Conservation (phyloP, 1,140 invertebrate species). For the Chrysopa pallens region DNA sequence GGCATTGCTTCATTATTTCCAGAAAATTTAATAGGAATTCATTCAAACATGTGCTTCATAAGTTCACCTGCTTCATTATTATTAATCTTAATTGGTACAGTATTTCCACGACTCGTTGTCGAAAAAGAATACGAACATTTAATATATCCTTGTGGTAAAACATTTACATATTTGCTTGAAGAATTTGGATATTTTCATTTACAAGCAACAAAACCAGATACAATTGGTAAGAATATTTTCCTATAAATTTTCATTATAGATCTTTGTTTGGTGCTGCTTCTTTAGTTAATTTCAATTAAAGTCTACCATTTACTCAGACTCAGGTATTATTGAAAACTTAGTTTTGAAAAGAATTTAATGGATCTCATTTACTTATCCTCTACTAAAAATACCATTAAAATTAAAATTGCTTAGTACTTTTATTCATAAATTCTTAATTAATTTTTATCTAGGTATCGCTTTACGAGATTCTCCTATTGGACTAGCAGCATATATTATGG, state of each 20-base stretch:
- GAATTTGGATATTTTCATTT: conserved; percentile 70
- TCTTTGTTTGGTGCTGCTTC: too few species aligned
- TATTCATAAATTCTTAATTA: conserved; percentile 2
- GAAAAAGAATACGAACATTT: conserved; percentile 31
- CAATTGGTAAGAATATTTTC: conserved; percentile 41
- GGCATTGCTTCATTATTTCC: conserved; percentile 48
- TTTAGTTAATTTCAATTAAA: too few species aligned
- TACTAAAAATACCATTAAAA: too few species aligned
- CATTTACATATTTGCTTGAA: conserved; percentile 30
- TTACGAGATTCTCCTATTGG: conserved; percentile 50
- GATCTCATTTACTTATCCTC: too few species aligned
- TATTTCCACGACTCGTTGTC: conserved; percentile 35
- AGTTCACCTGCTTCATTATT: conserved; percentile 21
- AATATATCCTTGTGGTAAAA: conserved; percentile 38
- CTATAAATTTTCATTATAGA: too few species aligned
- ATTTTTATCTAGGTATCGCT: conserved; percentile 30
- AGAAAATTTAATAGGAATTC: conserved; percentile 44
- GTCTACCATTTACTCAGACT: too few species aligned
- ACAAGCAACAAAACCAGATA: conserved; percentile 82
- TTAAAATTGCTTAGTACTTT: too few species aligned
- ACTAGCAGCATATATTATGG: conserved; percentile 64
- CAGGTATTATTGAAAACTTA: too few species aligned
- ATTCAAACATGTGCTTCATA: conserved; percentile 41
- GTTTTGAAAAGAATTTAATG: too few species aligned
- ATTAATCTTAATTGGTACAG: conserved; percentile 30